phyloP scores from a whole-genome alignment of 2,888 invertebrate genomes.

The Harpalus rufipes region DNA sequence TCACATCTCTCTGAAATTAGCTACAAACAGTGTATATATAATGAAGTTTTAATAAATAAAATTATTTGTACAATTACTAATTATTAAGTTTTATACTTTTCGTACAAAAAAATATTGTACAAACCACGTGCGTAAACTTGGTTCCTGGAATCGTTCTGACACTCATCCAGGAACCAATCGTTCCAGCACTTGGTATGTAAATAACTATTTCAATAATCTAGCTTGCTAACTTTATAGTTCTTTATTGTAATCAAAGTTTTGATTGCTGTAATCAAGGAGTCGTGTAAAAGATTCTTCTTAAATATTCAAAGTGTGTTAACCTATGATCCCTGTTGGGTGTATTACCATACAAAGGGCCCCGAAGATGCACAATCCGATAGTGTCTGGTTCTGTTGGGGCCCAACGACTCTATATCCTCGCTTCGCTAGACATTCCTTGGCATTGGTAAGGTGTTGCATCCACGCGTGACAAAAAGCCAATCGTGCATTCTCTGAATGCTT shows the following conservation, averaged over 20 bases:
- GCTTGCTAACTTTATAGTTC: no score
- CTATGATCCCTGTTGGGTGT: background rate
- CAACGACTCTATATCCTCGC: background rate
- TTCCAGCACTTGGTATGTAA: no score
- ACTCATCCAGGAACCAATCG: no score
- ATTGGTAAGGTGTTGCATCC: constrained; percentile 16
- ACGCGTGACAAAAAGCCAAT: constrained; percentile 37
- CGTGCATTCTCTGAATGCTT: constrained; percentile 21
- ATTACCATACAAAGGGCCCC: constrained; percentile 1
- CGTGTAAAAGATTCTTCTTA: background rate
- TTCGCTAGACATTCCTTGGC: background rate
- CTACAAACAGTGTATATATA: no score
- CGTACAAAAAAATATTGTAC: no score
- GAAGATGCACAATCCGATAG: background rate
- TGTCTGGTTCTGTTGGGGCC: background rate
- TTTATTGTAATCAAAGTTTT: background rate
- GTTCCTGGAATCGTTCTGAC: no score
- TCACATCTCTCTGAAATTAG: no score
- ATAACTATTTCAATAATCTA: no score
- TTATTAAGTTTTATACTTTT: no score
- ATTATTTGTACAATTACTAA: no score
- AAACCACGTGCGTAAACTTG: no score
- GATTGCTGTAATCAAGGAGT: background rate
- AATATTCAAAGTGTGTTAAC: background rate
- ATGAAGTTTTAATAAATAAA: no score